Evolutionary conservation across 2,113 vertebrate species (phyloP).

Genomic region (Baryphthengus martii): DNA sequence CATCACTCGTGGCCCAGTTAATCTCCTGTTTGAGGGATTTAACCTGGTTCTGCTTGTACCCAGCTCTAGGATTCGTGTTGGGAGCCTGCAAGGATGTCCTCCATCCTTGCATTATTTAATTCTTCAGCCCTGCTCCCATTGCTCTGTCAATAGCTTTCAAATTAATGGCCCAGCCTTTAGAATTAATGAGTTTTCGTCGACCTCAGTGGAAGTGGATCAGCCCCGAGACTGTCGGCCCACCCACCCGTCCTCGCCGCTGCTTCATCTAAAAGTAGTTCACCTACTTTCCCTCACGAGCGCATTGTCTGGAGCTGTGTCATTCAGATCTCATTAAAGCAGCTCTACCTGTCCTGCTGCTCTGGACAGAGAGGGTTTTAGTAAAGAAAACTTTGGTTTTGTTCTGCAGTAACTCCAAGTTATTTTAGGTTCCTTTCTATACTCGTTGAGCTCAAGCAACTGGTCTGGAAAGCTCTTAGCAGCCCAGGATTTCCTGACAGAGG

Average conservation of each 20-base stretch:
- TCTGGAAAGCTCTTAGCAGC: not conserved
- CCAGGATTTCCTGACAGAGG: not conserved
- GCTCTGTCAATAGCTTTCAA: not conserved
- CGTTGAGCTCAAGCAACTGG: not conserved
- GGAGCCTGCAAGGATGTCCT: not conserved
- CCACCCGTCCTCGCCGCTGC: not conserved
- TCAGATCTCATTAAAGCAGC: not conserved
- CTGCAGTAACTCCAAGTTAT: not conserved
- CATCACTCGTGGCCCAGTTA: not conserved
- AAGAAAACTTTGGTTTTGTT: not conserved
- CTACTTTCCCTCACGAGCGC: not conserved
- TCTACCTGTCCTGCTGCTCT: not conserved
- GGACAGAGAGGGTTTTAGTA: not conserved
- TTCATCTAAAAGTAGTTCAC: not conserved
- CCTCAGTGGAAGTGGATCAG: conserved; percentile 24
- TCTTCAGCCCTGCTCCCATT: not conserved
- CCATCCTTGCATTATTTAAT: not conserved
- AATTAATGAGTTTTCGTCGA: conserved; percentile 25
- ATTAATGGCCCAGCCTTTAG: not conserved
- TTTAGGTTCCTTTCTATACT: not conserved
- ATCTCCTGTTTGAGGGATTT: not conserved
- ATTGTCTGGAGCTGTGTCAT: not conserved
- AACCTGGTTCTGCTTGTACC: not conserved
- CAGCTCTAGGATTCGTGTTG: accelerated
- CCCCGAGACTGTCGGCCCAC: not conserved